phyloP scores from a whole-genome alignment of 2,888 invertebrate genomes.

The Harpalus rubripes region DNA sequence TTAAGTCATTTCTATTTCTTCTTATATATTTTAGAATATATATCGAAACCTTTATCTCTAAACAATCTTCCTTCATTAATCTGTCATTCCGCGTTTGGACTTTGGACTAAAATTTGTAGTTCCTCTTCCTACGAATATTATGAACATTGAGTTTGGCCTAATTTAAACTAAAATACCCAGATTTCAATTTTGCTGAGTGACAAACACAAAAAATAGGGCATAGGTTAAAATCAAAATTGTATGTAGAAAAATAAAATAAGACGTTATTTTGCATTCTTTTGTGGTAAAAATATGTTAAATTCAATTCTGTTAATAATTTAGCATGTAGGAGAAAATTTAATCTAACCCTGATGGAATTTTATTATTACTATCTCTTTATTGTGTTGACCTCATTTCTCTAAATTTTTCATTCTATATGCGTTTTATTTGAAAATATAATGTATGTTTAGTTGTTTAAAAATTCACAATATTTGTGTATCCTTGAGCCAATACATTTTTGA shows the following conservation, averaged over 20 bases:
- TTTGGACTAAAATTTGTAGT: too few species aligned
- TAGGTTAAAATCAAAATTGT: background rate
- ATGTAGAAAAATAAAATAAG: too few species aligned
- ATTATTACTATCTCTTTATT: background rate
- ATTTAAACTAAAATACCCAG: too few species aligned
- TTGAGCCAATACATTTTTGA: background rate
- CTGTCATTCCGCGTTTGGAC: too few species aligned
- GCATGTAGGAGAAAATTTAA: background rate
- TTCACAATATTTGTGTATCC: slow-evolving; percentile 1
- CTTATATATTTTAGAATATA: too few species aligned
- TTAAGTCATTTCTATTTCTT: too few species aligned
- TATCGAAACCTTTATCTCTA: too few species aligned
- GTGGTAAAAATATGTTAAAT: slow-evolving; percentile 2
- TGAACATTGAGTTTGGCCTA: too few species aligned
- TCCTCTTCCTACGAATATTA: too few species aligned
- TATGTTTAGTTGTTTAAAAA: background rate
- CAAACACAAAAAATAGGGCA: too few species aligned
- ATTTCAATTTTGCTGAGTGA: too few species aligned
- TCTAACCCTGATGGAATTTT: background rate
- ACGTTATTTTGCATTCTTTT: background rate
- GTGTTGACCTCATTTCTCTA: slow-evolving; percentile 2
- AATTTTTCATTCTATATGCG: background rate
- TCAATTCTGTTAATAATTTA: background rate
- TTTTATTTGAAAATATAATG: background rate
- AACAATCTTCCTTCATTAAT: too few species aligned